These are phyloP conservation scores for Anoura caudifer DNA, from an alignment of 2,113 vertebrate species.

Conservation along the genomic window DNA sequence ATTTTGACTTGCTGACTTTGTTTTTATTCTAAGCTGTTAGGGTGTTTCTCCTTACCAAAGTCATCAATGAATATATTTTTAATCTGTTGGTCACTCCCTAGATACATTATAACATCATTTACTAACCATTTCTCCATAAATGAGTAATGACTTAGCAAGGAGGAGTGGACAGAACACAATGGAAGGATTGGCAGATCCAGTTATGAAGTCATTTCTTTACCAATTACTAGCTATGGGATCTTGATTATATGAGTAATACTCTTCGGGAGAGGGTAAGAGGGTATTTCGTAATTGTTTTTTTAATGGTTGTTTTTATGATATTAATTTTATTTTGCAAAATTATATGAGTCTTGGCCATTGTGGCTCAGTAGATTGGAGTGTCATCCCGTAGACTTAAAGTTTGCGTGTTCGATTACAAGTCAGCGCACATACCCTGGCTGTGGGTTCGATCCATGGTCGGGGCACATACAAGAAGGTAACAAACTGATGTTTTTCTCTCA, in stretches of 20 bases:
- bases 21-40: slow-evolving; percentile 20
- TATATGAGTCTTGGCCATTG: background rate
- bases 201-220: background rate
- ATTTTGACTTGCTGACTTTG: background rate
- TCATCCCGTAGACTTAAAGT: too few species aligned
- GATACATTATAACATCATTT: slow-evolving; percentile 5
- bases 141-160: slow-evolving; percentile 10
- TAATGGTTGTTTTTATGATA: background rate
- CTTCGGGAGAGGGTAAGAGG: background rate
- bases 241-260: background rate
- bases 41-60: background rate
- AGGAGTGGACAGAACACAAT: background rate
- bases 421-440: too few species aligned
- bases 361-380: too few species aligned
- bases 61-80: slow-evolving; percentile 30
- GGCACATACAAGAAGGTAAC: too few species aligned
- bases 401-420: too few species aligned
- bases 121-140: background rate
- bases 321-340: slow-evolving; percentile 8
- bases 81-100: background rate
- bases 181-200: background rate
- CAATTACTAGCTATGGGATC: background rate
- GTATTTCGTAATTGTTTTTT: slow-evolving; percentile 7
- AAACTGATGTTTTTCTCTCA: too few species aligned
- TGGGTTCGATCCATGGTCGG: too few species aligned